Base-by-base conservation (phyloP, 2,888 invertebrate genomes). In the Andrena bucephala region DNA sequence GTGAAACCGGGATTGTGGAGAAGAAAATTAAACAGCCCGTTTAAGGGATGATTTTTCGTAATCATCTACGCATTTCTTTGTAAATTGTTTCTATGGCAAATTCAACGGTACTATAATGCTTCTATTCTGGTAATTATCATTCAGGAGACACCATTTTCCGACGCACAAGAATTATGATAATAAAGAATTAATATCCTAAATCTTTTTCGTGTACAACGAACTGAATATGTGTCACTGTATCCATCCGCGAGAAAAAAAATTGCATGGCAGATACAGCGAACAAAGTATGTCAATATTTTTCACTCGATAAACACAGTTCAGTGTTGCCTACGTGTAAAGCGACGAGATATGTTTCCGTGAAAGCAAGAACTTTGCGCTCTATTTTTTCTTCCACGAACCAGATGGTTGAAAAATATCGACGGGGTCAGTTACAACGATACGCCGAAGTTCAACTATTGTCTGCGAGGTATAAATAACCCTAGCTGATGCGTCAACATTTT, bases 221-320 rank as follows among this genome's bases (percentile, higher is more conserved):
- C 29, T 63, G 42, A 13, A n/a, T n/a, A 24, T 27, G 36, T 16
- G 24, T 24, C 16, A 20, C 13, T 4, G 20, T 8, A 31, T 16
- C 7, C 1, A 29, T 62, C 29, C 6, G 1, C 2, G 52, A 13
- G 29, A 13, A 60, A 60, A 60, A 59, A 50, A 75, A 33, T 33
- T 29, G 36, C 50, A 70, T 24, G 29, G 62, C 36, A n/a, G 20
- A 20, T 5, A 63, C 52, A 54, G 16, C 6, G 29, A 36, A 54
- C 54, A 72, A 63, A 70, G 62, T 36, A 42, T 31, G 70, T 63
- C 62, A 27, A 76, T 76, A 70, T 76, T 76, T 76, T 59, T 33
- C 48, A 5, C 48, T 72, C 13, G n/a, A 65, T 16, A 59, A 57
- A 63, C 48, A 57, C 13, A 1, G 8, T 24, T n/a, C 33, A 24